Percentiles rank a stretch among this genome's conserved stretches.
phyloP scores from a whole-genome alignment of 2,797 vertebrate genomes.

The Thripadectes ignobilis region DNA sequence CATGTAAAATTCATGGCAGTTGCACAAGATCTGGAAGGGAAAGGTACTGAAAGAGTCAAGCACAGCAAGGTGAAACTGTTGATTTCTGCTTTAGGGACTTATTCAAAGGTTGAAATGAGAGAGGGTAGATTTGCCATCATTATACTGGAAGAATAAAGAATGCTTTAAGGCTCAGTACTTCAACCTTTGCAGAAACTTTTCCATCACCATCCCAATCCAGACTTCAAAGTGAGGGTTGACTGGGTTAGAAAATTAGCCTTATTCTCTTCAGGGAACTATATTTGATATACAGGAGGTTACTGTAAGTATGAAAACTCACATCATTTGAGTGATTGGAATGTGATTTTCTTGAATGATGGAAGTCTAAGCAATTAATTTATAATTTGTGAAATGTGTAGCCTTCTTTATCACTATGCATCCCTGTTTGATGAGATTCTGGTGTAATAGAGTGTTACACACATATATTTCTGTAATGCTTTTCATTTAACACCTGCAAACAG shows the following conservation, averaged over 20 bases:
- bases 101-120: slow-evolving; percentile 36
- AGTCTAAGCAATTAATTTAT: slow-evolving; percentile 34
- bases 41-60: slow-evolving; percentile 40
- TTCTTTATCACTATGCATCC: slow-evolving; percentile 7
- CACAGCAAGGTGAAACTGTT: slow-evolving; percentile 15
- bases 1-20: neutral
- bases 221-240: slow-evolving; percentile 49
- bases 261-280: slow-evolving; percentile 38
- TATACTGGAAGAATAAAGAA: slow-evolving; percentile 53
- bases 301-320: slow-evolving; percentile 43
- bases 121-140: slow-evolving; percentile 21
- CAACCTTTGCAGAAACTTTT: slow-evolving; percentile 17
- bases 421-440: neutral
- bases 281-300: slow-evolving; percentile 30
- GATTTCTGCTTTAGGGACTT: slow-evolving; percentile 32
- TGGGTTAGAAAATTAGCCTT: slow-evolving; percentile 40
- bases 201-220: slow-evolving; percentile 36
- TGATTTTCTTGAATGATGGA: slow-evolving; percentile 16
- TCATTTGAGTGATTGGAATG: slow-evolving; percentile 42
- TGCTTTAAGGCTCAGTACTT: slow-evolving; percentile 44
- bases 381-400: neutral
- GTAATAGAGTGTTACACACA: slow-evolving; percentile 8
- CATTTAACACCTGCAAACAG: slow-evolving; percentile 47
- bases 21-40: neutral
- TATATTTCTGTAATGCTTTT: slow-evolving; percentile 1